A percentile compares a stretch with the other conserved stretches of the same genome.
Conservation (phyloP, 2,797 vertebrate species). For the Harpagifer antarcticus region DNA sequence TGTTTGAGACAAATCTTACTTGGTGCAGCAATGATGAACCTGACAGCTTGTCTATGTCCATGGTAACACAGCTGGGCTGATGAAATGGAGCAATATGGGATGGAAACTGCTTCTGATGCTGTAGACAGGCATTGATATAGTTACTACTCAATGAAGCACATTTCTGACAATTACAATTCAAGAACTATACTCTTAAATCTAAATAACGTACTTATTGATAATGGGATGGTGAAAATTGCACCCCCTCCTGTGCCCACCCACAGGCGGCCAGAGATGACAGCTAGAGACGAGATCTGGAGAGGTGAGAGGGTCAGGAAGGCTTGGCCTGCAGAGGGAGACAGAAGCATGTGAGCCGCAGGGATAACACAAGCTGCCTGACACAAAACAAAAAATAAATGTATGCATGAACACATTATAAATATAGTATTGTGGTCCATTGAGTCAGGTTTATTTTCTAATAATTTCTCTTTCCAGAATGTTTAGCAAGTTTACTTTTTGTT, state of each 20-base stretch:
- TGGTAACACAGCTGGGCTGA: conserved; percentile 86
- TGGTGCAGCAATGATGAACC: conserved; percentile 85
- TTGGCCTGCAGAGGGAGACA: conserved; percentile 66
- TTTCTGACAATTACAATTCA: background rate
- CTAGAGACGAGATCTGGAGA: conserved; percentile 84
- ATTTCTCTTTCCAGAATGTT: background rate
- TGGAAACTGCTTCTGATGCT: conserved; percentile 85
- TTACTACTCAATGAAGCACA: background rate
- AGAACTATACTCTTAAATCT: background rate
- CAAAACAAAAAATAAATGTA: background rate
- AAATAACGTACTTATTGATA: conserved; percentile 82
- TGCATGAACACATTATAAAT: background rate
- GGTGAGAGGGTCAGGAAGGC: conserved; percentile 82
- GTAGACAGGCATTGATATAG: conserved; percentile 7
- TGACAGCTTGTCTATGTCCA: conserved; percentile 86
- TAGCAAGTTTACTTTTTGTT: background rate
- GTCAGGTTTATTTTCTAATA: background rate
- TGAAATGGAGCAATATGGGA: conserved; percentile 83
- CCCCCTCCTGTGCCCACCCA: conserved; percentile 88
- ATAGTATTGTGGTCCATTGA: background rate
- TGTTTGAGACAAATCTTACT: conserved; percentile 64
- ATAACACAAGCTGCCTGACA: background rate
- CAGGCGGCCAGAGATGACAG: conserved; percentile 81
- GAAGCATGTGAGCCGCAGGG: conserved; percentile 1
- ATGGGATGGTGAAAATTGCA: conserved; percentile 84